phyloP scores from a whole-genome alignment of 2,888 invertebrate species.

The Congeria kusceri region DNA sequence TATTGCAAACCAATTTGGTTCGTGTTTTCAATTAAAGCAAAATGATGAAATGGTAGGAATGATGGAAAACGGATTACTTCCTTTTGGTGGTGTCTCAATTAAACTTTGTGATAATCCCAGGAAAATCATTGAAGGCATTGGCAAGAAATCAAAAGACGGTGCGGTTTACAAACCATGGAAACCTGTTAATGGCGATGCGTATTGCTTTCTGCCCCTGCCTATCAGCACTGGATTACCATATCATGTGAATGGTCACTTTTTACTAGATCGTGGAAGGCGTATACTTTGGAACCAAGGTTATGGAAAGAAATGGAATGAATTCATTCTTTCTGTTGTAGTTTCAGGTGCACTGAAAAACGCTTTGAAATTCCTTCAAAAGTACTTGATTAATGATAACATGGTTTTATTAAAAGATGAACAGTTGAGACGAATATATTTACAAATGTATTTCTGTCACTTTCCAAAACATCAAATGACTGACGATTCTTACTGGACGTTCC shows the following conservation, averaged over 20 bases:
- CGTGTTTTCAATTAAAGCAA: constrained; percentile 37
- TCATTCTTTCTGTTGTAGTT: constrained; percentile 73
- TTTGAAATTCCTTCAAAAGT: background rate
- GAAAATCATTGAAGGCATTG: background rate
- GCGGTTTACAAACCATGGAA: too few relatives aligned
- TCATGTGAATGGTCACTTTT: constrained; percentile 80
- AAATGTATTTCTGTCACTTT: constrained; percentile 9
- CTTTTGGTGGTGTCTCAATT: constrained; percentile 73
- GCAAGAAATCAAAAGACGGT: background rate
- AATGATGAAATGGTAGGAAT: constrained; percentile 59
- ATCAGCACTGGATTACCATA: constrained; percentile 77
- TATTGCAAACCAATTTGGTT: constrained; percentile 74
- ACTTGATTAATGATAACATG: background rate
- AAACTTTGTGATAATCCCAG: background rate
- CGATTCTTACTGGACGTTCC: background rate
- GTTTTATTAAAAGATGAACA: background rate
- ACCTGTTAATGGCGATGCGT: constrained; percentile 30
- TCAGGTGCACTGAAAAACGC: constrained; percentile 7
- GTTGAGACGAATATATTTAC: background rate
- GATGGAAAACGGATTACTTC: constrained; percentile 68
- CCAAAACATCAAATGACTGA: background rate
- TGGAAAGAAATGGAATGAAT: constrained; percentile 77
- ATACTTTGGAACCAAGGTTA: constrained; percentile 55
- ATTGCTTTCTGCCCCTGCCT: constrained; percentile 78
- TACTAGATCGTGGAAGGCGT: constrained; percentile 77